phyloP scores from a whole-genome alignment of 1,140 invertebrate species.

The Mamestra configurata region DNA sequence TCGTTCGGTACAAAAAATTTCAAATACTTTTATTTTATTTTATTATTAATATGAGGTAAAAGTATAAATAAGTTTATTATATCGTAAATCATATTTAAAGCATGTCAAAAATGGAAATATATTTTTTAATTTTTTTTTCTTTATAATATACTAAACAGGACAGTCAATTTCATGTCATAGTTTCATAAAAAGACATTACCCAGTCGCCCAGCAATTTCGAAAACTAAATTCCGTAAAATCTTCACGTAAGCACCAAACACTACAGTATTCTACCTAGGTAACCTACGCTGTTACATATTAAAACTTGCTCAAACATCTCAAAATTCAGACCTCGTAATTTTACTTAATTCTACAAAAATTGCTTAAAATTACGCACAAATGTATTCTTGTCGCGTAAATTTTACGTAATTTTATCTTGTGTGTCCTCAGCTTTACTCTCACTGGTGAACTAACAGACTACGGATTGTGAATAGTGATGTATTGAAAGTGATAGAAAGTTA shows the following conservation, averaged over 20 bases:
- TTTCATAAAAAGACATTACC: too few relatives aligned
- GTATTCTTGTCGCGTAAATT: conserved; percentile 12
- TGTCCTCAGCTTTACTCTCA: conserved; percentile 42
- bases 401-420: conserved; percentile 40
- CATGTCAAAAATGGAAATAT: too few relatives aligned
- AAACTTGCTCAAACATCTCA: conserved; percentile 16
- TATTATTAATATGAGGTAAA: too few relatives aligned
- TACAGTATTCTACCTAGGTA: conserved; percentile 1
- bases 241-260: not conserved
- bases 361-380: not conserved
- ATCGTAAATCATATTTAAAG: too few relatives aligned
- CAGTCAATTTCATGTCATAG: too few relatives aligned
- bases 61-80: too few relatives aligned
- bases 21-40: too few relatives aligned
- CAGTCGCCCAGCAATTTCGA: too few relatives aligned
- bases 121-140: too few relatives aligned
- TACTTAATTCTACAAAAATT: conserved; percentile 32
- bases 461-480: conserved; percentile 67
- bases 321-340: conserved; percentile 29
- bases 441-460: not conserved
- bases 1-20: too few relatives aligned
- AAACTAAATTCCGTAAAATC: not conserved
- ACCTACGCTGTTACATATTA: conserved; percentile 21
- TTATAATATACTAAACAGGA: too few relatives aligned
- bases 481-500: conserved; percentile 68